phyloP scores from a whole-genome alignment of 2,113 vertebrate genomes.

The Dicentrarchus labrax region DNA sequence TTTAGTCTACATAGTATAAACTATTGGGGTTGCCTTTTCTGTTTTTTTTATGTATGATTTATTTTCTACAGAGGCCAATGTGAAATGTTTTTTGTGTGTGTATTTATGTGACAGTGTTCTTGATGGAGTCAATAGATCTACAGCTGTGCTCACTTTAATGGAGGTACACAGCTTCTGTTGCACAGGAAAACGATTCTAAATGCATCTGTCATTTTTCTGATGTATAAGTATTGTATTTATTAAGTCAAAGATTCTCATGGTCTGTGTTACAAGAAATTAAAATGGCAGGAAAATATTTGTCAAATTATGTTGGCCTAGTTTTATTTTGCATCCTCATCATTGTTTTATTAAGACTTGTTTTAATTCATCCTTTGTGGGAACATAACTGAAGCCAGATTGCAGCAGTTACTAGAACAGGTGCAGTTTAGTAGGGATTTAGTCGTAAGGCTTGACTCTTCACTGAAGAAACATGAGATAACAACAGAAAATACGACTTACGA shows the following conservation, averaged over 20 bases:
- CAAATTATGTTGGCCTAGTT: background rate
- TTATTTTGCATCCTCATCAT: background rate
- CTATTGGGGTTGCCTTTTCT: background rate
- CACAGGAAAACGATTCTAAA: background rate
- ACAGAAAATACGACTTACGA: background rate
- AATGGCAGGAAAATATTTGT: background rate
- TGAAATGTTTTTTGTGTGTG: slow-evolving; percentile 7
- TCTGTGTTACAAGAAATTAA: background rate
- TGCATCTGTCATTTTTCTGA: background rate
- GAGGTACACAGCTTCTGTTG: background rate
- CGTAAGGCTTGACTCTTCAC: slow-evolving; percentile 1
- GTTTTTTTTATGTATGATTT: slow-evolving; percentile 23
- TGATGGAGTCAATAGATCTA: background rate
- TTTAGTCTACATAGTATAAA: slow-evolving; percentile 15
- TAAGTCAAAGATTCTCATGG: background rate
- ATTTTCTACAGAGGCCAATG: background rate
- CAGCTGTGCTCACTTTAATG: background rate
- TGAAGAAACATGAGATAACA: slow-evolving; percentile 8
- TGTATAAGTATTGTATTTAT: background rate
- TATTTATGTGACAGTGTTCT: slow-evolving; percentile 11
- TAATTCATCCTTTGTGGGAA: background rate
- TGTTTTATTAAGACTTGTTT: background rate
- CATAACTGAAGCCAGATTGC: slow-evolving; percentile 21
- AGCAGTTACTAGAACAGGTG: slow-evolving; percentile 13
- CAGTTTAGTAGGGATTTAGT: background rate